Conservation (phyloP, 2,888 invertebrate genomes). For the Drosophila rubida region DNA sequence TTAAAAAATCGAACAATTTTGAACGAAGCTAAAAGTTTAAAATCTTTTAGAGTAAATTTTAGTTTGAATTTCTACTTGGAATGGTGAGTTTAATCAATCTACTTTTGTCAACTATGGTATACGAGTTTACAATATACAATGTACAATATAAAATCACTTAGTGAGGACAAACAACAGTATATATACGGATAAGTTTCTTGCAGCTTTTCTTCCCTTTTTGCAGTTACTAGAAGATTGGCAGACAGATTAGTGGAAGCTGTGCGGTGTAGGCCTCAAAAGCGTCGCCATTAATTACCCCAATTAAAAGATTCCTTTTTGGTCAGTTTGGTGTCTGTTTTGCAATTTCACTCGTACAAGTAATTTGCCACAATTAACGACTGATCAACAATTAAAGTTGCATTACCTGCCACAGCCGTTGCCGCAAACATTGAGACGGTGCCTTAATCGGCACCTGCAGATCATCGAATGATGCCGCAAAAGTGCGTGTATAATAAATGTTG, state of each 20-base stretch:
- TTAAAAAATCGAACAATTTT: too few species aligned
- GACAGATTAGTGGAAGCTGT: slow-evolving; percentile 10
- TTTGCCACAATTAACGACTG: slow-evolving; percentile 79
- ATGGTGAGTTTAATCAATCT: too few species aligned
- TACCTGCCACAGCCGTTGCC: slow-evolving; percentile 45
- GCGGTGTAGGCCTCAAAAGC: slow-evolving; percentile 56
- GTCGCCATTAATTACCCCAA: slow-evolving; percentile 70
- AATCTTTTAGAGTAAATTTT: too few species aligned
- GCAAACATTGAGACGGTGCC: slow-evolving; percentile 17
- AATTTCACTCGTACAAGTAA: slow-evolving; percentile 62
- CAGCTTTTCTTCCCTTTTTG: neutral
- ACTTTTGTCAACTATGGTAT: too few species aligned
- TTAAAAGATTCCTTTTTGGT: slow-evolving; percentile 58
- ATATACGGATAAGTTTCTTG: too few species aligned
- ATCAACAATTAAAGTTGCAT: slow-evolving; percentile 78
- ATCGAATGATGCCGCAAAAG: slow-evolving; percentile 67
- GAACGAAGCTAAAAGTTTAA: too few species aligned
- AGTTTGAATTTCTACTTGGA: too few species aligned
- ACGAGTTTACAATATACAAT: too few species aligned
- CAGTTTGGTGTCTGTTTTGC: slow-evolving; percentile 46
- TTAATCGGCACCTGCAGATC: slow-evolving; percentile 67
- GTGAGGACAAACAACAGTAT: too few species aligned
- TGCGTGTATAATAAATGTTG: slow-evolving; percentile 68
- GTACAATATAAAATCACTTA: too few species aligned
- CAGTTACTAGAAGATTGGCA: neutral